phyloP scores from a whole-genome alignment of 2,888 invertebrate species.

The Sesia bembeciformis region DNA sequence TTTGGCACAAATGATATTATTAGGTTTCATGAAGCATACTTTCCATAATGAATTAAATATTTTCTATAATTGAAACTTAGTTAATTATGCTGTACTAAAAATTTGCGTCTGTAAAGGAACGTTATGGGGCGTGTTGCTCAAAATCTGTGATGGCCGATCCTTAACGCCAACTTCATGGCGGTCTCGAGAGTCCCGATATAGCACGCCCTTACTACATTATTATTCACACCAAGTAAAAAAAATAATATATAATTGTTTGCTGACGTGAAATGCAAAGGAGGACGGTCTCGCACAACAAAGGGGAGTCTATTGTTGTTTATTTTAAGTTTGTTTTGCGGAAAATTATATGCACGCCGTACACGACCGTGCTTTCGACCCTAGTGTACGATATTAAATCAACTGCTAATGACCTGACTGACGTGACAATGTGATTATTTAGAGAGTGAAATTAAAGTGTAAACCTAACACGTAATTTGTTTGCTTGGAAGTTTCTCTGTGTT shows the following conservation, averaged over 20 bases:
- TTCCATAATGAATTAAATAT: not conserved
- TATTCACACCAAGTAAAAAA: conserved; percentile 33
- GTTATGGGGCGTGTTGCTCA: conserved; percentile 37
- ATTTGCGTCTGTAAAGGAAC: conserved; percentile 12
- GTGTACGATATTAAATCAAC: conserved; percentile 24
- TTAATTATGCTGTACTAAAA: not conserved
- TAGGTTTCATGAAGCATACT: no score
- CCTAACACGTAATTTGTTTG: not conserved
- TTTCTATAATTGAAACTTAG: not conserved
- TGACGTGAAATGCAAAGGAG: conserved; percentile 71
- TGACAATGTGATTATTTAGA: conserved; percentile 30
- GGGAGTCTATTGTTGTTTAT: conserved; percentile 46
- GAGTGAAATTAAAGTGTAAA: not conserved
- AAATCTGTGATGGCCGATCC: conserved; percentile 44
- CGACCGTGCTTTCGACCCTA: conserved; percentile 40
- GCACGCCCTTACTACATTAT: conserved; percentile 3
- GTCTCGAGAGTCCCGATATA: conserved; percentile 43
- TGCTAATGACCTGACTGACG: conserved; percentile 37
- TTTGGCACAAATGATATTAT: no score
- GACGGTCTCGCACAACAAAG: conserved; percentile 65
- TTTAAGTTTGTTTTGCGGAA: conserved; percentile 14
- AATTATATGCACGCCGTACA: conserved; percentile 38
- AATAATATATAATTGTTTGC: conserved; percentile 34
- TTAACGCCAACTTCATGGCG: conserved; percentile 51
- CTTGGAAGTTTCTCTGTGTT: not conserved